Conservation (phyloP, 2,888 invertebrate genomes). For the Xestia rhomboidea region DNA sequence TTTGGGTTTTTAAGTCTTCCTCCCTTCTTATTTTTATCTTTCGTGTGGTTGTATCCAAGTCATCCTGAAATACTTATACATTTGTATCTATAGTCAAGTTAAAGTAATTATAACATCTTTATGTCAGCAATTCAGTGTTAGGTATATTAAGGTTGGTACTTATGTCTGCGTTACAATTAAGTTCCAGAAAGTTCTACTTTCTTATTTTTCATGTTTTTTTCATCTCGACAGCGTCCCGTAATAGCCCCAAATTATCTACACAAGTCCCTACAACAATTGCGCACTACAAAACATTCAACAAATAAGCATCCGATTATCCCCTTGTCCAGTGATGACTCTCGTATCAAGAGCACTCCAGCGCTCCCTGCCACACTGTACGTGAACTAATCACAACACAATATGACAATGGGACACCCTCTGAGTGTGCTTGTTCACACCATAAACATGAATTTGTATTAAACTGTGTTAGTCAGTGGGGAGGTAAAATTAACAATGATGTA, state of each 20-base stretch:
- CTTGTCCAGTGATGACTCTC: conserved; percentile 26
- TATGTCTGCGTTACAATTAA: no score
- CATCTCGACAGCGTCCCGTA: background rate
- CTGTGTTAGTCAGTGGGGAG: conserved; percentile 12
- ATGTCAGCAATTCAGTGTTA: no score
- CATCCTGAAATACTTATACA: background rate
- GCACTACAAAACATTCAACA: conserved; percentile 5
- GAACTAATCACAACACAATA: conserved; percentile 47
- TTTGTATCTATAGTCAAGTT: no score
- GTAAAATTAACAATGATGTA: background rate
- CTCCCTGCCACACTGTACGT: conserved; percentile 11
- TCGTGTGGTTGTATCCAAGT: no score
- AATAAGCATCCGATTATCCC: conserved; percentile 35
- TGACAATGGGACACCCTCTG: conserved; percentile 37
- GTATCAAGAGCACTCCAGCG: conserved; percentile 35
- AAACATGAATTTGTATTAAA: conserved; percentile 26
- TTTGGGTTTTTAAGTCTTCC: background rate
- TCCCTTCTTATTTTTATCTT: no score
- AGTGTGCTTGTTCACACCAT: conserved; percentile 45
- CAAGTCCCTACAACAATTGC: background rate
- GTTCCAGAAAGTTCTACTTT: background rate
- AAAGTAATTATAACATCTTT: no score
- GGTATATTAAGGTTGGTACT: no score
- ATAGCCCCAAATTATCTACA: background rate
- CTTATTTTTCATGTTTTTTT: no score